A percentile compares a stretch with the other conserved stretches of the same genome.
phyloP scores from a whole-genome alignment of 2,113 vertebrate genomes.

The Microtus richardsoni region DNA sequence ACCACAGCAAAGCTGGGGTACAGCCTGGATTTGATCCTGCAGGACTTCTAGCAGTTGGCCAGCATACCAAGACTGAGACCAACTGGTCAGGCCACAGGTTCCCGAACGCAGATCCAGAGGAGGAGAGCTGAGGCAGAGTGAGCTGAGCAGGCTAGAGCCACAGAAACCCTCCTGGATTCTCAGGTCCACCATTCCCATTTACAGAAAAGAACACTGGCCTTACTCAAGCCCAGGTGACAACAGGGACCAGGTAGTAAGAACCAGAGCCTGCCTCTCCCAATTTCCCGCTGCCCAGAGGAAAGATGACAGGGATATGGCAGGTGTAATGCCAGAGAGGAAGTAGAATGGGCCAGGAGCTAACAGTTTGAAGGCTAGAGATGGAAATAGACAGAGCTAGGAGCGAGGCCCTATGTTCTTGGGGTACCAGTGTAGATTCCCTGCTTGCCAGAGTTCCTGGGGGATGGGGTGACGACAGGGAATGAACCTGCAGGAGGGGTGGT shows the following conservation, averaged over 20 bases:
- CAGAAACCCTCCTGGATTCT: background rate
- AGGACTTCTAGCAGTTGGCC: conserved; percentile 7
- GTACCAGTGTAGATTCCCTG: background rate
- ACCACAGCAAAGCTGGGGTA: background rate
- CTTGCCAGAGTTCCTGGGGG: background rate
- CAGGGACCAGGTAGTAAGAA: background rate
- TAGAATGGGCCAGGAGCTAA: background rate
- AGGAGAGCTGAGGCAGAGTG: background rate
- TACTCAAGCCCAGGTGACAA: background rate
- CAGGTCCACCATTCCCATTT: background rate
- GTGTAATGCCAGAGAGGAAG: background rate
- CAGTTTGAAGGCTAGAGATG: background rate
- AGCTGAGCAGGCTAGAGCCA: background rate
- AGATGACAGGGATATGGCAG: background rate
- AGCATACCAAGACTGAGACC: background rate
- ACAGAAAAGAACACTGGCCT: background rate
- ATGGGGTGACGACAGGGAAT: background rate
- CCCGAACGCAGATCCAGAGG: background rate
- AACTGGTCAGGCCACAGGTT: background rate
- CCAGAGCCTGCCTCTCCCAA: background rate
- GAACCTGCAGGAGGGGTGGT: background rate
- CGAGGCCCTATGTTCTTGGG: background rate
- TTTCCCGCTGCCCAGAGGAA: background rate
- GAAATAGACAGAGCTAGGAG: background rate
- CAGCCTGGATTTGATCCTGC: background rate